Conservation (phyloP, 2,888 invertebrate genomes). For the Callyntrura sp. region DNA sequence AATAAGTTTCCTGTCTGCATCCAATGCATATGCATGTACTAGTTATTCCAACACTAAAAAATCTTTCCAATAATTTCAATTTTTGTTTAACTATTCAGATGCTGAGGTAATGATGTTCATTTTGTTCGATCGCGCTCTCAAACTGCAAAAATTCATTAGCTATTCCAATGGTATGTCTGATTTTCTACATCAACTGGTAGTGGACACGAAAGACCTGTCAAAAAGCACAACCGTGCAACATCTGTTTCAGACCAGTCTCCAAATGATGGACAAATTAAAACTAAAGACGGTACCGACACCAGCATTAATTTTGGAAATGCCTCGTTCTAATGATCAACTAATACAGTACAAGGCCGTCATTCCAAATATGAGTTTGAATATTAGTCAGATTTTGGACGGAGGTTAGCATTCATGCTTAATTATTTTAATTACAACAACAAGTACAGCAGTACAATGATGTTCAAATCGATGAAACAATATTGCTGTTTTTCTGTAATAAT, state of each 20-base stretch:
- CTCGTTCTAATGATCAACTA: slow-evolving; percentile 75
- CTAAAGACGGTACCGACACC: slow-evolving; percentile 78
- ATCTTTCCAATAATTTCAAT: background rate
- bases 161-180: slow-evolving; percentile 78
- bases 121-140: slow-evolving; percentile 76
- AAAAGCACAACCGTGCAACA: slow-evolving; percentile 77
- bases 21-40: background rate
- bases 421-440: background rate
- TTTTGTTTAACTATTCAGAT: slow-evolving; percentile 64
- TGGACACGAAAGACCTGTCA: slow-evolving; percentile 76
- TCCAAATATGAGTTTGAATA: slow-evolving; percentile 72
- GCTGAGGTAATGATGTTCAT: slow-evolving; percentile 80
- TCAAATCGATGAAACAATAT: background rate
- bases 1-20: too few species aligned
- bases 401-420: slow-evolving; percentile 41
- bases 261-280: slow-evolving; percentile 77
- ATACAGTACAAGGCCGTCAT: slow-evolving; percentile 79
- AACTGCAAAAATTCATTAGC: slow-evolving; percentile 77
- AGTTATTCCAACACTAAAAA: background rate
- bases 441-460: background rate
- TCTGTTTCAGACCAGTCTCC: slow-evolving; percentile 76
- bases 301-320: slow-evolving; percentile 80
- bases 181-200: slow-evolving; percentile 78
- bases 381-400: slow-evolving; percentile 75
- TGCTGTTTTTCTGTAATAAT: background rate